Conservation (phyloP, 2,888 invertebrate species). For the Cataglyphis altisquamis region DNA sequence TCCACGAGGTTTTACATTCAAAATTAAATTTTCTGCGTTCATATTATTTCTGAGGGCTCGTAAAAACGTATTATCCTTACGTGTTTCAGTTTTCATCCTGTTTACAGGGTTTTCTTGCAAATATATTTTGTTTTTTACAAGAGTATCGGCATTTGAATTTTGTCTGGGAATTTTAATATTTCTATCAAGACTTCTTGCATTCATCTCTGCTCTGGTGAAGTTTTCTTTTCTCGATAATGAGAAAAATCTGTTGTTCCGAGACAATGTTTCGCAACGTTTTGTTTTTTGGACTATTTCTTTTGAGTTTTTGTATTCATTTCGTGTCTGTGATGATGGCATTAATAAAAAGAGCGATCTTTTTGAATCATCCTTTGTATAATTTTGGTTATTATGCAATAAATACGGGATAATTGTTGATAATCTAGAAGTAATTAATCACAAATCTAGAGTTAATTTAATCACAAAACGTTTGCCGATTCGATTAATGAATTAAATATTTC, state of each 20-base stretch:
- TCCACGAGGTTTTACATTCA: slow-evolving; percentile 16
- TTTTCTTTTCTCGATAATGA: background rate
- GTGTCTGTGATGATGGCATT: slow-evolving; percentile 27
- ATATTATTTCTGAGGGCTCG: slow-evolving; percentile 41
- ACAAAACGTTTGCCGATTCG: background rate
- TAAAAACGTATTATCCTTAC: slow-evolving; percentile 16
- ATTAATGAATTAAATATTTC: background rate
- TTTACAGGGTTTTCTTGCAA: background rate
- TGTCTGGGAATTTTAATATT: background rate
- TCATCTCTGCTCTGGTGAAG: background rate
- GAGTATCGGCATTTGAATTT: background rate
- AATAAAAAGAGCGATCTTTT: slow-evolving; percentile 29
- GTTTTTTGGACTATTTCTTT: slow-evolving; percentile 55
- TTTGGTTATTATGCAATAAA: background rate
- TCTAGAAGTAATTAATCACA: slow-evolving; percentile 24
- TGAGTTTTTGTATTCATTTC: slow-evolving; percentile 15
- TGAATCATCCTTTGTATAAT: background rate
- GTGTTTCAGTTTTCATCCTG: background rate
- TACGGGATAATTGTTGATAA: slow-evolving; percentile 13
- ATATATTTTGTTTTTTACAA: slow-evolving; percentile 12
- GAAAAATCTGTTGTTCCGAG: background rate
- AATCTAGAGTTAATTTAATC: too few species aligned
- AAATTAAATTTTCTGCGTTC: background rate
- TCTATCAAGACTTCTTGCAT: background rate
- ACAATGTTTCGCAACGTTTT: slow-evolving; percentile 68